phyloP scores from a whole-genome alignment of 1,140 invertebrate genomes.

The Zaprionus ghesquierei region DNA sequence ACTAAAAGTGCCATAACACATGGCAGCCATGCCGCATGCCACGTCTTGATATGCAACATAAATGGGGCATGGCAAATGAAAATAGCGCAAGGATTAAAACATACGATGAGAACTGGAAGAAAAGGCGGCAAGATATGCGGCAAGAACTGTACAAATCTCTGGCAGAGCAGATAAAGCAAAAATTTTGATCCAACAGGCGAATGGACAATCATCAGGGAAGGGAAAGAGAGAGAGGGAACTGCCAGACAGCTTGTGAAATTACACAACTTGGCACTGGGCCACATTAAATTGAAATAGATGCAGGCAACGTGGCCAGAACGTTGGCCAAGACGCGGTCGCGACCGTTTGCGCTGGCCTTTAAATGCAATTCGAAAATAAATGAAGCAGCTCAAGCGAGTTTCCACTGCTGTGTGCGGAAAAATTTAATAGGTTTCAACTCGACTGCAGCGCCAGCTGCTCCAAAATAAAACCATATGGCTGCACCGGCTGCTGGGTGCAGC shows the following conservation, averaged over 20 bases:
- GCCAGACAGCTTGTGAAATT: constrained; percentile 11
- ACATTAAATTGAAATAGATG: constrained; percentile 60
- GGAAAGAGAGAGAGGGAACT: background rate
- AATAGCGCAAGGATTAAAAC: constrained; percentile 65
- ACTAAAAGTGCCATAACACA: constrained; percentile 47
- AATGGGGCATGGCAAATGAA: constrained; percentile 65
- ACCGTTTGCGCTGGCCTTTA: constrained; percentile 40
- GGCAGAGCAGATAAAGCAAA: constrained; percentile 67
- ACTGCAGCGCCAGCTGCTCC: constrained; percentile 52
- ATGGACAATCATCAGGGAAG: constrained; percentile 26
- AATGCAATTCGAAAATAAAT: constrained; percentile 70
- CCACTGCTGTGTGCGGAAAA: constrained; percentile 37
- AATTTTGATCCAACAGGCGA: constrained; percentile 63
- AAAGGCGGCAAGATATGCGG: constrained; percentile 29
- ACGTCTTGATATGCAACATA: constrained; percentile 54
- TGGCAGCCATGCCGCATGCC: constrained; percentile 33
- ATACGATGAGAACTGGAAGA: background rate
- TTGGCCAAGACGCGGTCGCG: constrained; percentile 10
- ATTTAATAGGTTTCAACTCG: constrained; percentile 70
- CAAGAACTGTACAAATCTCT: constrained; percentile 43
- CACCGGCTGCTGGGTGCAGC: background rate
- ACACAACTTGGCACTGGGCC: constrained; percentile 64
- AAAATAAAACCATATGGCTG: constrained; percentile 28
- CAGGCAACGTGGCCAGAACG: constrained; percentile 34
- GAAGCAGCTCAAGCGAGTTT: constrained; percentile 60